A percentile compares a stretch with the other conserved stretches of the same genome.
Conservation (phyloP, 1,140 invertebrate genomes). For the Pemphigus obesinymphae region DNA sequence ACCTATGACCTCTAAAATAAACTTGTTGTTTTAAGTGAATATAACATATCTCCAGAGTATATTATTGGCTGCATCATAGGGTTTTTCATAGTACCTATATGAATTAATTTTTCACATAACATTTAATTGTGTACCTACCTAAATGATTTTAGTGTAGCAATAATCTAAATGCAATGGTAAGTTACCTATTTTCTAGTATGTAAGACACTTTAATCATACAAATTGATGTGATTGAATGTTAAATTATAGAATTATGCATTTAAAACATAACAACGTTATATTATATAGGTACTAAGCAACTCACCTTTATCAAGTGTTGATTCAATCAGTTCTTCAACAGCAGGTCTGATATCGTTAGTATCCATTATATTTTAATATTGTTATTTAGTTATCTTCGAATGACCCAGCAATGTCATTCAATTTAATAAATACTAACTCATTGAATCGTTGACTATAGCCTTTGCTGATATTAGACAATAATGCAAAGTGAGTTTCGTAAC, state of each 20-base stretch:
- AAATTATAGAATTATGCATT: not conserved
- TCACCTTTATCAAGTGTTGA: slow-evolving; percentile 21
- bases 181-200: too few relatives aligned
- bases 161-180: too few relatives aligned
- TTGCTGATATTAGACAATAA: slow-evolving; percentile 23
- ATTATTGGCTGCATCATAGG: too few relatives aligned
- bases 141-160: too few relatives aligned
- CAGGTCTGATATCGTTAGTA: slow-evolving; percentile 18
- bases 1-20: too few relatives aligned
- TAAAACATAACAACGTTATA: not conserved
- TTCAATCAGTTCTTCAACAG: slow-evolving; percentile 9
- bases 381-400: not conserved
- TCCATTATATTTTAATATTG: slow-evolving; percentile 1
- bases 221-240: not conserved
- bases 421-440: slow-evolving; percentile 1
- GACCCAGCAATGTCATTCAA: not conserved
- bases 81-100: too few relatives aligned
- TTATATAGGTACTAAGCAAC: not conserved
- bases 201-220: not conserved
- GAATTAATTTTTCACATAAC: too few relatives aligned
- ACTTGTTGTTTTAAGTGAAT: too few relatives aligned
- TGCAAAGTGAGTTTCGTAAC: slow-evolving; percentile 26
- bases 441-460: slow-evolving; percentile 22
- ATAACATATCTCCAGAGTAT: too few relatives aligned
- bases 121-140: too few relatives aligned